Base-by-base conservation (phyloP, 2,797 vertebrate genomes). In the Phrynocephalus vlangalii region DNA sequence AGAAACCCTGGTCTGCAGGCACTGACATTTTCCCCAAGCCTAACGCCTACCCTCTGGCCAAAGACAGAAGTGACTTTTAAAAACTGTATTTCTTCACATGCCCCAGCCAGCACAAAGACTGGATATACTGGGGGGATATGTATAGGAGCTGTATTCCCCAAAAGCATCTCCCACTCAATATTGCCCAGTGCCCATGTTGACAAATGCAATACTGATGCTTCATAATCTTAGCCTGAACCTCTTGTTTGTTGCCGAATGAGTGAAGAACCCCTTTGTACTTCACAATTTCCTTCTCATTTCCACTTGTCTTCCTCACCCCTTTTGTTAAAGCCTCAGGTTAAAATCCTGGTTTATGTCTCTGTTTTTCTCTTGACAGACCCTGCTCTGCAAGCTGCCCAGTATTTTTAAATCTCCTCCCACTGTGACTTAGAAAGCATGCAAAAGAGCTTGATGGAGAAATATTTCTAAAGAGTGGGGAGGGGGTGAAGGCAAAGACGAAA, bases 401-500 rank as follows among this genome's bases (percentile, higher is more conserved):
- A 30, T 83, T 60, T 67, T 44, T 79, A 93, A 87, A 91, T 63
- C 16, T 86, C 60, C 60, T 13, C 7, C 88, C 80, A 78, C 79
- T 91, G 75, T 79, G 90, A 83, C 83, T 83, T 87, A 79, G 0
- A n/a, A 88, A 87, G 72, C 89, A 82, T 30, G 70, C 18, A 33
- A 93, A 92, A 92, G 75, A 72, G 75, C 33, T 72, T 84, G 81
- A 82, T 22, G 72, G 56, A 91, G 80, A 78, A 83, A 52, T 83
- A 91, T 10, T 84, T 93, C 87, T 52, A 10, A 33, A 87, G 90
- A 56, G 82, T 7, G 20, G 28, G 5, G 5, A 84, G 85, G 84
- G 89, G 66, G 52, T n/a, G 80, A 85, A 79, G 52, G 24, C 76
- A 44, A 84, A 84, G 87, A 83, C 84, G 90, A 63, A 89, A 89